A percentile compares a stretch with the other conserved stretches of the same genome.
Conservation (phyloP, 2,797 vertebrate genomes). For the Aphelocoma californica region DNA sequence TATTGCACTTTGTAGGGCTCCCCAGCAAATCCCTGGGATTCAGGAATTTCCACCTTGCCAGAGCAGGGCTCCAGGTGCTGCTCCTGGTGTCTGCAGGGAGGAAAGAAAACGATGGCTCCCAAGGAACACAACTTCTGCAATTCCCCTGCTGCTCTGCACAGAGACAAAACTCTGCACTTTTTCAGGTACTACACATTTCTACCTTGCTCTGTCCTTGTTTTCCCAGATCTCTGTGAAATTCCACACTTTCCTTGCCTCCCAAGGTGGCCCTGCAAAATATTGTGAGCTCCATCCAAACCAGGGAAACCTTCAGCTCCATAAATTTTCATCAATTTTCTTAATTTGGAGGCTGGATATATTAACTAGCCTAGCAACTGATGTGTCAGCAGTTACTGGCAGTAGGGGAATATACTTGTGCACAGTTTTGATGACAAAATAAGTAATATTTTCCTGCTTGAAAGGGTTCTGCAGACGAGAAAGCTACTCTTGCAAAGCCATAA, state of each 20-base stretch:
- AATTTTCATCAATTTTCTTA: not conserved
- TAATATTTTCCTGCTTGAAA: not conserved
- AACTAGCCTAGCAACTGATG: not conserved
- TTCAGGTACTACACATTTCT: not conserved
- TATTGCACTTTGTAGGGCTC: rapidly evolving
- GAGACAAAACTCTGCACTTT: not conserved
- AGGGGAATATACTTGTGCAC: not conserved
- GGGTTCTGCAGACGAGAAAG: not conserved
- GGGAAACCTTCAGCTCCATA: not conserved
- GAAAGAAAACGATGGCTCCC: not conserved
- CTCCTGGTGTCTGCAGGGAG: not conserved
- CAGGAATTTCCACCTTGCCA: not conserved
- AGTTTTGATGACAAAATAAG: not conserved
- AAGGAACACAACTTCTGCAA: not conserved
- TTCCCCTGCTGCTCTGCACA: not conserved
- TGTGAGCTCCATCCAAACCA: not conserved
- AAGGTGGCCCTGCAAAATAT: not conserved
- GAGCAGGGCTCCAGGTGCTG: not conserved
- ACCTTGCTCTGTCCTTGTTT: not conserved
- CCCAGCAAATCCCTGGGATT: not conserved
- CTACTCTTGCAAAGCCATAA: not conserved
- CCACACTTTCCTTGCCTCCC: not conserved
- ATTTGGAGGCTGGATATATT: not conserved
- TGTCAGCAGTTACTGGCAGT: not conserved
- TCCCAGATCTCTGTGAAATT: not conserved